phyloP scores from a whole-genome alignment of 2,113 vertebrate genomes.

The Melanostigma gelatinosum region DNA sequence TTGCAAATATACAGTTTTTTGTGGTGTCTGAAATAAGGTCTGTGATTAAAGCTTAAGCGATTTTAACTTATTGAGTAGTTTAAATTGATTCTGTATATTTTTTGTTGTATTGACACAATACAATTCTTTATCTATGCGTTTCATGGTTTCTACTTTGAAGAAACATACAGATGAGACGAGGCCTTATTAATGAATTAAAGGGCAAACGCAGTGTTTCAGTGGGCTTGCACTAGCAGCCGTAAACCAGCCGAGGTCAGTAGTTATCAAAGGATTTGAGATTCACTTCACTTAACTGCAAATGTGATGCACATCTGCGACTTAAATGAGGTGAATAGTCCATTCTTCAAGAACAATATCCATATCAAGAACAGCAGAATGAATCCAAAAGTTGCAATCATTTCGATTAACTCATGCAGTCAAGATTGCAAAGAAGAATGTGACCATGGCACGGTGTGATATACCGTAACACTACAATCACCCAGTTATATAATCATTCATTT shows the following conservation, averaged over 20 bases:
- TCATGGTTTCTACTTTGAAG: background rate
- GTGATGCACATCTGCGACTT: background rate
- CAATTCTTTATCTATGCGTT: constrained; percentile 58
- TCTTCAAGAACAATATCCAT: background rate
- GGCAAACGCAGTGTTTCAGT: background rate
- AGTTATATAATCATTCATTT: too few relatives aligned
- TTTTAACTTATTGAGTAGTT: constrained; percentile 85
- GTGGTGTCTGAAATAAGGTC: too few relatives aligned
- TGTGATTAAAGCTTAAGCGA: too few relatives aligned
- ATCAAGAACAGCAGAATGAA: background rate
- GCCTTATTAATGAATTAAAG: background rate
- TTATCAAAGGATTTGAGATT: background rate
- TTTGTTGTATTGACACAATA: constrained; percentile 95
- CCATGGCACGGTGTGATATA: too few relatives aligned
- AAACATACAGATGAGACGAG: background rate
- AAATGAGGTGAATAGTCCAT: background rate
- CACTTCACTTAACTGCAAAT: too few relatives aligned
- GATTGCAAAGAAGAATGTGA: background rate
- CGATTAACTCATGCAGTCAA: too few relatives aligned
- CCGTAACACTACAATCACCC: too few relatives aligned
- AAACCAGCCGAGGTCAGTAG: constrained; percentile 45
- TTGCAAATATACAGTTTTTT: too few relatives aligned
- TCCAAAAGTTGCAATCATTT: too few relatives aligned
- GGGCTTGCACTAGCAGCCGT: constrained; percentile 3
- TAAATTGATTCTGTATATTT: constrained; percentile 89